Conservation (phyloP, 2,113 vertebrate species). For the Scomber scombrus region DNA sequence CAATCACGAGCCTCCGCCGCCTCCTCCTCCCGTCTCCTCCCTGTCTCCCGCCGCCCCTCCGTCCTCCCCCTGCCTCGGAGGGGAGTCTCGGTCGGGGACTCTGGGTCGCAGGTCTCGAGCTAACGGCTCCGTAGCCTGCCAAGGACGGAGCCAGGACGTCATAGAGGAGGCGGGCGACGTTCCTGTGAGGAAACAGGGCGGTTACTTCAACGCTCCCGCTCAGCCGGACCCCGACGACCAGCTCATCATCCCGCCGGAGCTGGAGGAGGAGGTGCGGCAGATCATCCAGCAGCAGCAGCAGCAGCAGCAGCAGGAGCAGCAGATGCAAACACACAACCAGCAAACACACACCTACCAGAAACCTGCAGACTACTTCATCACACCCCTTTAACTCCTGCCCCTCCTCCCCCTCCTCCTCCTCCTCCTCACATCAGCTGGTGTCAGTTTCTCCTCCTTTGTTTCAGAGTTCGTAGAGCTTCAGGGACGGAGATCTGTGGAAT, state of each 20-base stretch:
- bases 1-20: conserved; percentile 40
- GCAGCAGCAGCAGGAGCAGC: conserved; percentile 83
- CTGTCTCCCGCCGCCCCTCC: conserved; percentile 86
- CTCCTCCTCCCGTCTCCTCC: conserved; percentile 49
- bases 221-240: conserved; percentile 96
- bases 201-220: conserved; percentile 95
- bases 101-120: conserved; percentile 88
- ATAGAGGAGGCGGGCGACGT: conserved; percentile 93
- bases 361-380: conserved; percentile 91
- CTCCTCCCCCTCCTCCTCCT: neutral
- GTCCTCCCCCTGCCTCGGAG: conserved; percentile 87
- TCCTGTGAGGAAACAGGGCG: conserved; percentile 90
- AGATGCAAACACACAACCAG: conserved; percentile 77
- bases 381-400: conserved; percentile 87
- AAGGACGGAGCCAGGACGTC: conserved; percentile 93
- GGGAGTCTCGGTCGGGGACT: conserved; percentile 87
- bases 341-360: conserved; percentile 82
- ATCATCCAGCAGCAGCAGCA: conserved; percentile 96
- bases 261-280: conserved; percentile 97
- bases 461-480: neutral
- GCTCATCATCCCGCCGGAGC: conserved; percentile 96
- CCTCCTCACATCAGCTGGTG: conserved; percentile 1
- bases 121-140: conserved; percentile 94
- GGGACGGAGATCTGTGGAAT: conserved; percentile 2
- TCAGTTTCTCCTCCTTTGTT: neutral